Base-by-base conservation (phyloP, 2,888 invertebrate genomes). In the Augiades crinisus region DNA sequence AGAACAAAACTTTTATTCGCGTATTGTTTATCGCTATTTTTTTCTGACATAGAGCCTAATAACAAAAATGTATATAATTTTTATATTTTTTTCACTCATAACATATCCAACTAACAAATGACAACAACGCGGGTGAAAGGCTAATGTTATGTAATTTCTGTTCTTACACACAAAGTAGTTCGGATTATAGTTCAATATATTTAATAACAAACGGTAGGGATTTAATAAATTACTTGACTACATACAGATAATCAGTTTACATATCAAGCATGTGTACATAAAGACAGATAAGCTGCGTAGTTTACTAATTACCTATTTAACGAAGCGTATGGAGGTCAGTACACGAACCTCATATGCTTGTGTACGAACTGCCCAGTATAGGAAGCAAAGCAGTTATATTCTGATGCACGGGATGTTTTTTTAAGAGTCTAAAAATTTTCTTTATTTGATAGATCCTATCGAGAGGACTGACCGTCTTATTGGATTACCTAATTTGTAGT, bases 231-330 rank as follows among this genome's bases (percentile, higher is more conserved):
- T n/a, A 33, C 6, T 33, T 30, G 30, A 10, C 30, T 21, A 30
- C 7, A 7, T 16, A 30, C 14, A n/a, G 22, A 40, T 16, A 14
- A 40, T 45, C 36, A 21, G 16, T 44, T 44, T 10, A 37, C 5
- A 41, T 21, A 21, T 30, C 30, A 53, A 50, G 19, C 19, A 31
- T 31, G 19, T 19, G 30, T 3, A 3, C 43, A 19, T 30, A 10
- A 27, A 27, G 27, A 30, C 17, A 24, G 31, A 43, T 13, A 44
- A 49, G 37, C 21, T 31, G 47, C 34, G 30, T 40, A 41, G 54
- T 45, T 50, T 50, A 50, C 45, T 54, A 49, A 50, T 47, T 44
- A 31, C 36, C 33, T 50, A 50, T 45, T 54, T 50, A 50, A 34
- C 33, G 45, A 31, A 7, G 13, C 13, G 27, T 27, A 27, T 10